Evolutionary conservation across 2,888 invertebrate genomes (phyloP).

Genomic region (Cordilura impudica): DNA sequence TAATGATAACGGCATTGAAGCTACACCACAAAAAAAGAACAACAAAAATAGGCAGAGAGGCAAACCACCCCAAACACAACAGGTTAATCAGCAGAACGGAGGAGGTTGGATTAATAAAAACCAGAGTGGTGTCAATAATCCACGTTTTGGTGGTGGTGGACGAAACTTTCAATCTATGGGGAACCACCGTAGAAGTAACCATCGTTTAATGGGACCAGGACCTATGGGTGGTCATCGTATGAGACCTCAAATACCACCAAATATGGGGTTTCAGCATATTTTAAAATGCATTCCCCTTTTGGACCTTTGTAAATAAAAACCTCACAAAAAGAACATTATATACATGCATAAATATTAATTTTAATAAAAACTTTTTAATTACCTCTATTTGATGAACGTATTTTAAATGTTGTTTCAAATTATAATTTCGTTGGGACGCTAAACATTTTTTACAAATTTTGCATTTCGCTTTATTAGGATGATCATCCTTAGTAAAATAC

Average conservation of each 20-base stretch:
- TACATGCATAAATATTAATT: too few species aligned
- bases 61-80: constrained; percentile 51
- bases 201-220: constrained; percentile 66
- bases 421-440: neutral
- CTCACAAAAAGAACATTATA: too few species aligned
- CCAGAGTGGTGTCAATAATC: constrained; percentile 47
- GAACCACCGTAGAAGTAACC: constrained; percentile 54
- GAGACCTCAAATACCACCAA: constrained; percentile 67
- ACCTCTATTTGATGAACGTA: constrained; percentile 2
- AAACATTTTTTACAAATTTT: neutral
- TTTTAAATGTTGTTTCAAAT: constrained; percentile 10
- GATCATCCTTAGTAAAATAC: neutral
- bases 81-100: constrained; percentile 23
- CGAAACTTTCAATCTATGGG: constrained; percentile 60
- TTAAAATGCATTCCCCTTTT: too few species aligned
- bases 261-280: constrained; percentile 68
- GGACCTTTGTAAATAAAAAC: too few species aligned
- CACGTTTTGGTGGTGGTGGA: constrained; percentile 56
- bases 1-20: constrained; percentile 28
- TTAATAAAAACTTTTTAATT: neutral
- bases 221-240: constrained; percentile 66
- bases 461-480: neutral
- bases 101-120: constrained; percentile 48
- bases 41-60: constrained; percentile 66
- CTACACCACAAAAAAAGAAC: constrained; percentile 63